Evolutionary conservation across 2,113 vertebrate genomes (phyloP).

Genomic region (Puma concolor): DNA sequence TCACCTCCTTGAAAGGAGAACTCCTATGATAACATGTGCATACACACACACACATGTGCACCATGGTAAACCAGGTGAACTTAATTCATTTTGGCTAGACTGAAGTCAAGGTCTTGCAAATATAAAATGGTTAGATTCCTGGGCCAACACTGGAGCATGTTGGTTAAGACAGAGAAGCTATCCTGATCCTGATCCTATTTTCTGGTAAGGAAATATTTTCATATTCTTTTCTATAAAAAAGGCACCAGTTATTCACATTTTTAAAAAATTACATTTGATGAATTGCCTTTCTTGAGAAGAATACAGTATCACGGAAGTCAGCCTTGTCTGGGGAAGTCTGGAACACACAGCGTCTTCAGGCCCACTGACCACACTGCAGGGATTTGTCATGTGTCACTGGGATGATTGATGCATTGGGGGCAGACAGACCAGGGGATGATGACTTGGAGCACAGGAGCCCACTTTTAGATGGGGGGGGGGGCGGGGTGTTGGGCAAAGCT

Average conservation of each 20-base stretch:
- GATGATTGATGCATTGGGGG: not conserved
- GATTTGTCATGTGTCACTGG: not conserved
- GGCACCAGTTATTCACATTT: not conserved
- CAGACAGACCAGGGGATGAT: fast-evolving
- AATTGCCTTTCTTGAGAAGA: not conserved
- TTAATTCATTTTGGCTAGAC: not conserved
- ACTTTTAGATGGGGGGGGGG: not conserved
- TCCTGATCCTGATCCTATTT: not conserved
- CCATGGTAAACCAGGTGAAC: not conserved
- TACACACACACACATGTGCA: not conserved
- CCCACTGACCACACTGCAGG: not conserved
- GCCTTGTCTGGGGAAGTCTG: not conserved
- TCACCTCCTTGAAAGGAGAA: not conserved
- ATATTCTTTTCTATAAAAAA: not conserved
- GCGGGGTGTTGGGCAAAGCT: not conserved
- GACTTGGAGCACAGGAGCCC: not conserved
- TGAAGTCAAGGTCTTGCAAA: not conserved
- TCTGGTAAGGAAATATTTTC: not conserved
- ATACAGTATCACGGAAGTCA: not conserved
- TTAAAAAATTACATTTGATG: not conserved
- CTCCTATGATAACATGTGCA: not conserved
- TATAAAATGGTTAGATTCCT: not conserved
- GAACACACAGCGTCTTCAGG: not conserved
- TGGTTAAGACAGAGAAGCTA: not conserved
- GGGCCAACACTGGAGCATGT: not conserved